A percentile compares a stretch with the other conserved stretches of the same genome.
Conservation (phyloP, 2,113 vertebrate species). For the Noturus placidus region DNA sequence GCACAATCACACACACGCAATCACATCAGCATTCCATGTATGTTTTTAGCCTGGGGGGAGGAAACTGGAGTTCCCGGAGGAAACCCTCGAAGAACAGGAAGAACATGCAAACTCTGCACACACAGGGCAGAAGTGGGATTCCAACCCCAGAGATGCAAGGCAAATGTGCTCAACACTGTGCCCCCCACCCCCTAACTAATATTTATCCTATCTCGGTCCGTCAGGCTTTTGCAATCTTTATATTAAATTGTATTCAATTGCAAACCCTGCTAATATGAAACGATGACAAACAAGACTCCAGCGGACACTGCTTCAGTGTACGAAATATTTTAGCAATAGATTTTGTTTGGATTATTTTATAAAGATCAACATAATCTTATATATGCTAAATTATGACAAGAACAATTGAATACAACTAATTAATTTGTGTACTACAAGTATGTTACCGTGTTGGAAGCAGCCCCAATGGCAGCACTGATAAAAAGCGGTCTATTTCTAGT, state of each 20-base stretch:
- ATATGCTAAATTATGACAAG: conserved; percentile 27
- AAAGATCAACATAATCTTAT: not conserved
- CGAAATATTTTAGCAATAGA: not conserved
- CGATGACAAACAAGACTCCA: not conserved
- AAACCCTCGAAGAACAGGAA: no score
- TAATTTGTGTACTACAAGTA: conserved; percentile 19
- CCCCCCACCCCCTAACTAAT: not conserved
- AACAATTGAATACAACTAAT: conserved; percentile 39
- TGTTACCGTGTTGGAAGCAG: conserved; percentile 24
- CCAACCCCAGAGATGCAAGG: no score
- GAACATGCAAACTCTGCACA: no score
- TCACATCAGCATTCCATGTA: no score
- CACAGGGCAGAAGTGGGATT: no score
- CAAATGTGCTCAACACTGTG: no score
- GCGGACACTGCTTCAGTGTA: not conserved
- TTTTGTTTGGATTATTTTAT: not conserved
- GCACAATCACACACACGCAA: no score
- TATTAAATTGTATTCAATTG: not conserved
- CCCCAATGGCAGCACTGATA: conserved; percentile 26
- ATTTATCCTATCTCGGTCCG: not conserved
- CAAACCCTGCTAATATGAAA: not conserved
- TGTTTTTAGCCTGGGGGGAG: no score
- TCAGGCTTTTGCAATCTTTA: not conserved
- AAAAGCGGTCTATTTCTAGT: conserved; percentile 40
- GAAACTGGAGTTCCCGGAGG: no score